Conservation (phyloP, 2,888 invertebrate species). For the Acrobasis consociella region DNA sequence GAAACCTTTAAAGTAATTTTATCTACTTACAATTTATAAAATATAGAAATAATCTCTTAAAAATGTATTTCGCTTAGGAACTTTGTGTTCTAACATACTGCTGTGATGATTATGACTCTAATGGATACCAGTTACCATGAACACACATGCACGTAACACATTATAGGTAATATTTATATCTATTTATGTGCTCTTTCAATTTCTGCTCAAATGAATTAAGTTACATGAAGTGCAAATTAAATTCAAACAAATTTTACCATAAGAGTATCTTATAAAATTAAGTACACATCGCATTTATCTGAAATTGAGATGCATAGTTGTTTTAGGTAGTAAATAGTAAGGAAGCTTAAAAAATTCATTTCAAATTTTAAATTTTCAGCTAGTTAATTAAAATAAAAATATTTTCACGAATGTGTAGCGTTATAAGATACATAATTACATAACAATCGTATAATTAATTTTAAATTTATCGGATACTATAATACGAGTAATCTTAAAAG, state of each 20-base stretch:
- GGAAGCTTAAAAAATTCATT: too few relatives aligned
- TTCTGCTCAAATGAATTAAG: not conserved
- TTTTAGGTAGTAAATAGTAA: not conserved
- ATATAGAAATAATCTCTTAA: constrained; percentile 67
- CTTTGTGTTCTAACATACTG: constrained; percentile 72
- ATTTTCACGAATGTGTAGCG: not conserved
- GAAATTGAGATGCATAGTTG: not conserved
- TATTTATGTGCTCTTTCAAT: not conserved
- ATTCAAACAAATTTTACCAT: not conserved
- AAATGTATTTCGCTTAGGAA: constrained; percentile 73
- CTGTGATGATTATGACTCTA: constrained; percentile 32
- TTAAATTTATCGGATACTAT: constrained; percentile 21
- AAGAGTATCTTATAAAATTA: constrained; percentile 6
- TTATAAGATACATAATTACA: not conserved
- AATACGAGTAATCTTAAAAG: constrained; percentile 27
- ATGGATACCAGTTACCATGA: constrained; percentile 1
- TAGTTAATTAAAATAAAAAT: not conserved
- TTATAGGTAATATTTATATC: too few relatives aligned
- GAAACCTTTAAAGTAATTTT: constrained; percentile 72
- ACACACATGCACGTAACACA: constrained; percentile 21
- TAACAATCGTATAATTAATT: constrained; percentile 20
- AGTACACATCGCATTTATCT: constrained; percentile 15
- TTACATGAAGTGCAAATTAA: not conserved
- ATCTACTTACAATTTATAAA: constrained; percentile 66
- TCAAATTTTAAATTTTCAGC: too few relatives aligned